Evolutionary conservation across 1,140 invertebrate species (phyloP), one percentile per base, ranked within the genome.

Genomic region (Drosophila dunni): DNA sequence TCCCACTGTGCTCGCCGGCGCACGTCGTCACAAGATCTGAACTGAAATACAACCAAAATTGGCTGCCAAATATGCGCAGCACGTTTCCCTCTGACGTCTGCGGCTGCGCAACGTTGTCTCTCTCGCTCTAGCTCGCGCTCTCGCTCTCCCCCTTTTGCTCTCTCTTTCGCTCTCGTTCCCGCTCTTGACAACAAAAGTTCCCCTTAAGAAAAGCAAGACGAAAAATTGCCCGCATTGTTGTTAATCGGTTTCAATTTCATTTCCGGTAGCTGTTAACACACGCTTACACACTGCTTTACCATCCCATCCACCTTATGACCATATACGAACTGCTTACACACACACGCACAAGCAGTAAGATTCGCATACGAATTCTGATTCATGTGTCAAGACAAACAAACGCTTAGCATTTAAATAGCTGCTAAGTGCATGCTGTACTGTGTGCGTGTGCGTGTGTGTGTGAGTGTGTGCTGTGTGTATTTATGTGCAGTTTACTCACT

Each of bases 11-110:
- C 1, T 40, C 53, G 53, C 8, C 45, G 81, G 72, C 82, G 78
- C 81, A 86, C 82, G 76, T 88, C 84, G 74, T 44, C 66, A 71
- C 45, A 56, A 57, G 72, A 75, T 51, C 11, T 13, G 60, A 42
- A 24, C 54, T 13, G 10, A 44, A 56, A 36, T 15, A 17, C 13
- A 57, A 9, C 29, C 15, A 48, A 75, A 70, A 75, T 60, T 48
- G 57, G 29, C 72, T 68, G 66, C 60, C 48, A 56, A 89, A 63
- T 80, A 88, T 88, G 77, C 83, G 36, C 42, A 50, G 60, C 83
- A 88, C 83, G 83, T 79, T 67, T 11, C 70, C 60, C 73, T 83
- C 83, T 88, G 83, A 88, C 84, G 83, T 88, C 76, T 89, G 73
- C 78, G 81, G 54, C 78, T 80, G 81, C 67, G 82, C 64, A 78